Evolutionary conservation across 2,888 invertebrate genomes (phyloP).

Genomic region (Kryphioiulus occultus): DNA sequence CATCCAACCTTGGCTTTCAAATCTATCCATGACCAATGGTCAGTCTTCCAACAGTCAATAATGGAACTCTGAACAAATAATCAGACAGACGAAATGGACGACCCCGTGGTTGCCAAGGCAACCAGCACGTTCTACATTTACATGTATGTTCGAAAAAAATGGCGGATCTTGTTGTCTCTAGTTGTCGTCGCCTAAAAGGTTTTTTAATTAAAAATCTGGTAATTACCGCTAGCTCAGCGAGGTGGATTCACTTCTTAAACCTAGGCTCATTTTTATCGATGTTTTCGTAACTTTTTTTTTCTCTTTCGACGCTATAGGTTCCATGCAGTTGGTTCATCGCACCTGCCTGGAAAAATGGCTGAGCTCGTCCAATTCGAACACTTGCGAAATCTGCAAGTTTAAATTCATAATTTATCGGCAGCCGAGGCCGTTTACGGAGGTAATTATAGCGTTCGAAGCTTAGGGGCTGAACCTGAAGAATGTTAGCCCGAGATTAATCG

Average conservation of each 20-base stretch:
- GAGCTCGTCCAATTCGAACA: constrained; percentile 72
- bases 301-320: constrained; percentile 60
- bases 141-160: too few relatives aligned
- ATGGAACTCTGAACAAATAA: too few relatives aligned
- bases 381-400: constrained; percentile 78
- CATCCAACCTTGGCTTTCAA: too few relatives aligned
- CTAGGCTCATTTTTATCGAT: not conserved
- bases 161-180: too few relatives aligned
- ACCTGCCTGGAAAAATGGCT: constrained; percentile 69
- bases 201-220: too few relatives aligned
- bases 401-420: constrained; percentile 71
- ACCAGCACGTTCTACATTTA: too few relatives aligned
- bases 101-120: too few relatives aligned
- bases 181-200: too few relatives aligned
- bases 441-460: constrained; percentile 54
- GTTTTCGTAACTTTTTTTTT: not conserved
- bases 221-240: too few relatives aligned
- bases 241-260: not conserved
- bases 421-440: constrained; percentile 64
- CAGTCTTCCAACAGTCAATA: too few relatives aligned
- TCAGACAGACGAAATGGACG: too few relatives aligned
- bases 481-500: not conserved
- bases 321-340: constrained; percentile 67
- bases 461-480: not conserved
- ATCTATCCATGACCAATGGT: too few relatives aligned